These are phyloP conservation scores for Lates calcarifer DNA, from an alignment of 2,113 vertebrate genomes.

Conservation along the genomic window DNA sequence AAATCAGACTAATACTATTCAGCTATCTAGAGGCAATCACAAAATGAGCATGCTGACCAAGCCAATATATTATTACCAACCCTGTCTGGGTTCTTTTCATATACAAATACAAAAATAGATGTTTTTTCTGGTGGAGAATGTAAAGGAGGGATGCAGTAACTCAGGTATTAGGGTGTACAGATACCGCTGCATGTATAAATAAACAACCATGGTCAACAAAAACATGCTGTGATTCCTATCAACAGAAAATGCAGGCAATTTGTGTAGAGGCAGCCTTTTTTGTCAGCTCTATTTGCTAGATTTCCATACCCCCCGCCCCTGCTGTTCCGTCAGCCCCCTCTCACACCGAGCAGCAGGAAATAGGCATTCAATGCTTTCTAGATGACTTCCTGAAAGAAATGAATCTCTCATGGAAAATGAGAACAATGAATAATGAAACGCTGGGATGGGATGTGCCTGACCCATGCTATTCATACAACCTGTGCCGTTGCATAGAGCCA, in stretches of 20 bases:
- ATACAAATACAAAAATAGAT: constrained; percentile 43
- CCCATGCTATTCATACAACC: constrained; percentile 71
- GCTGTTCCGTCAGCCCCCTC: constrained; percentile 16
- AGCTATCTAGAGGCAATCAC: constrained; percentile 49
- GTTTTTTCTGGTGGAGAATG: constrained; percentile 18
- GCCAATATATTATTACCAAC: constrained; percentile 54
- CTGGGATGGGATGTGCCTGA: constrained; percentile 72
- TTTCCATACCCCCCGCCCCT: constrained; percentile 64
- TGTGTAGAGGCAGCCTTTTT: constrained; percentile 63
- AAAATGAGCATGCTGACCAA: constrained; percentile 69
- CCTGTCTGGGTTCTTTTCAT: constrained; percentile 58
- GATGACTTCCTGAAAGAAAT: constrained; percentile 82
- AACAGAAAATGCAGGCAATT: constrained; percentile 66
- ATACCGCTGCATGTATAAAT: constrained; percentile 67
- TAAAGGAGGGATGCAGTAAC: constrained; percentile 23
- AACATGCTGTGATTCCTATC: constrained; percentile 71
- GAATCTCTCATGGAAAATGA: constrained; percentile 75
- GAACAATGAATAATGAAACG: constrained; percentile 84
- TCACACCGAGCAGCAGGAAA: constrained; percentile 70
- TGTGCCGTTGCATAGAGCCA: constrained; percentile 58
- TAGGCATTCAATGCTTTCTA: constrained; percentile 79
- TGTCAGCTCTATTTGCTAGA: constrained; percentile 66
- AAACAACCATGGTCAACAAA: constrained; percentile 71
- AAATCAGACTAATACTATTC: constrained; percentile 42
- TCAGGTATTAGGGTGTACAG: constrained; percentile 58